phyloP scores from a whole-genome alignment of 2,797 vertebrate species.

The Pagetopsis macropterus region DNA sequence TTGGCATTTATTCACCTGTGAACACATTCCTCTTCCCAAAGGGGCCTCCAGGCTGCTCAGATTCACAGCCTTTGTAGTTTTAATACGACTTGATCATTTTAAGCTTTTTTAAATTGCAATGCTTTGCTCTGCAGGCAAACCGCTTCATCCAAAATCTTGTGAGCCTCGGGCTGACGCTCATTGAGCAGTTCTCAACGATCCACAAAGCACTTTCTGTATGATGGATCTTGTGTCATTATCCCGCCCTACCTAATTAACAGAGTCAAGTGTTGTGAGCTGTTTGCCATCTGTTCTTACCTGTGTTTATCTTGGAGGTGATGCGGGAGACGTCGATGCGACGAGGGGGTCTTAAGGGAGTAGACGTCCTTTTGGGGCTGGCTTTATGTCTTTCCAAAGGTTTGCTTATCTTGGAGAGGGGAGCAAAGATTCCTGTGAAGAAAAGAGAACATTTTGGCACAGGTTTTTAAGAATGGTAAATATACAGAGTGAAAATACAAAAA shows the following conservation, averaged over 20 bases:
- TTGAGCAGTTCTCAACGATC: constrained; percentile 1
- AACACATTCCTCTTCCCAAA: constrained; percentile 14
- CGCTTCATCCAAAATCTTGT: constrained; percentile 3
- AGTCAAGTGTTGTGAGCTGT: not conserved
- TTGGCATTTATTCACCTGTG: constrained; percentile 15
- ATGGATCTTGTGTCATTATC: not conserved
- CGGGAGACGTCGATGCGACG: constrained; percentile 85
- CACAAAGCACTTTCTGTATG: not conserved
- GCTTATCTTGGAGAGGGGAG: constrained; percentile 94
- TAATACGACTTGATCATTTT: constrained; percentile 19
- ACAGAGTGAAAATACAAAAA: not conserved
- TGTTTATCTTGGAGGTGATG: constrained; percentile 89
- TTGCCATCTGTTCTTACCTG: constrained; percentile 79
- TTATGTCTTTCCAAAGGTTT: constrained; percentile 87
- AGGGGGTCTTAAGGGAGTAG: constrained; percentile 75
- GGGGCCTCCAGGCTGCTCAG: not conserved
- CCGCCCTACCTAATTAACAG: too few species aligned
- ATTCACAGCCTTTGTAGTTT: constrained; percentile 18
- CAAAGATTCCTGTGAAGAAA: constrained; percentile 89
- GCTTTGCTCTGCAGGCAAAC: constrained; percentile 18
- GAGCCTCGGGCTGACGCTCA: not conserved
- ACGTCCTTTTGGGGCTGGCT: constrained; percentile 64
- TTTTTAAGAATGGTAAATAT: not conserved
- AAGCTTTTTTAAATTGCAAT: constrained; percentile 24
- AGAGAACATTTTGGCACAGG: not conserved